Evolutionary conservation across 2,888 invertebrate genomes (phyloP), one percentile per base, ranked within the genome.

Genomic region (Epinotia brunnichana): DNA sequence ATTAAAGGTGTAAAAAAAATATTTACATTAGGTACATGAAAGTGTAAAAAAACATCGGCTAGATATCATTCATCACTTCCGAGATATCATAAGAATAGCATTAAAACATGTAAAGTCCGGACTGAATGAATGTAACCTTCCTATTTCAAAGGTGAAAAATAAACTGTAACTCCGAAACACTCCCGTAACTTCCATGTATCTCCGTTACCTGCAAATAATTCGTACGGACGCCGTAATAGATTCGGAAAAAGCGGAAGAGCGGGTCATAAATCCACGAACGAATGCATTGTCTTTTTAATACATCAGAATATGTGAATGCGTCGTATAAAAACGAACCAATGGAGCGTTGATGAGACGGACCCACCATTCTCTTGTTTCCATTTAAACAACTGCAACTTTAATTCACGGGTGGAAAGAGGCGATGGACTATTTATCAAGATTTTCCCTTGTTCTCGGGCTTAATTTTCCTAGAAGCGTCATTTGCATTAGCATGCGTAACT

Each of bases 381-480:
- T 92, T 92, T 91, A 91, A 92, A 91, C 91, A 91, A 89, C 86
- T 85, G 83, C 81, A 86, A 89, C 87, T 88, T 86, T 86, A 84
- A 88, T 84, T 86, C 87, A 86, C 83, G 83, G 82, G 77, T 80
- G 77, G 77, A 82, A 79, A 80, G 80, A 81, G 82, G 81, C 78
- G 76, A 77, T 76, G 78, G 77, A 75, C 80, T 78, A 76, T 54
- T 54, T 61, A 67, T 61, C 54, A 41, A 41, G 41, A 41, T 35
- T 35, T 35, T 35, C 35, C 9, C 7, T 35, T 35, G 35, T 35
- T 7, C 7, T 9, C 35, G 0, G 9, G 35, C 35, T 9, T 9
- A 9, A 35, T 35, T 35, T 9, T 35, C 35, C 7, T 35, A 35
- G 35, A 35, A n/a, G n/a, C n/a, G n/a, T n/a, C n/a, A n/a, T n/a